Base-by-base conservation (phyloP, 2,888 invertebrate species). In the Fabriciana adippe region DNA sequence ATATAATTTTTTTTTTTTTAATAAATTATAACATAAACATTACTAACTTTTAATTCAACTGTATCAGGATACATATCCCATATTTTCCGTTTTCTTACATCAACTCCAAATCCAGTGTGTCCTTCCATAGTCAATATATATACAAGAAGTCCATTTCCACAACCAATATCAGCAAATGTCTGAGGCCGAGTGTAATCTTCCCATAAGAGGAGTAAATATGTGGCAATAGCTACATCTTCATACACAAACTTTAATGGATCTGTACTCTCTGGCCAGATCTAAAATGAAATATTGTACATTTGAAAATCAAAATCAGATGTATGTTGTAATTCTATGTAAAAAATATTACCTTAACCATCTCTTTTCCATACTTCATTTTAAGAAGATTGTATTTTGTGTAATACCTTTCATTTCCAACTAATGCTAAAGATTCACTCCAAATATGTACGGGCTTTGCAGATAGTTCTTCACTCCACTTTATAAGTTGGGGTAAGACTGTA, bases 81-180 rank as follows among this genome's bases (percentile, higher is more conserved):
- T 76, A 99, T 96, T 82, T 96, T 96, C 74, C 99, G 94, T 78
- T 94, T 94, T 67, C 98, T 93, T 0, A 98, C 93, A 93, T 99
- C 99, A 74, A 97, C 94, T 2, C 98, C 98, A 71, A 95, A 88
- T 15, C 98, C 98, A 11, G 86, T 81, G 87, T 95, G 95, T n/a
- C 98, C 98, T 91, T 99, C 98, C 76, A 94, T 94, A 56, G 94
- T 94, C 15, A 99, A 92, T 74, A 99, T 95, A 84, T 97, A 95
- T 2, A 98, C 98, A 11, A 99, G 89, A 35, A 99, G 93, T 15
- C 99, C 99, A 93, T 99, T 99, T 0, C 99, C 99, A 93, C 99
- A 99, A 0, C 99, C 99, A 64, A 99, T 93, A 88, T 99, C 99
- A 0, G 98, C 95, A 93, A 99, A 99, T 3, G 93, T 93, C 78